Conservation (phyloP, 2,797 vertebrate species). For the Lithobates sylvaticus region DNA sequence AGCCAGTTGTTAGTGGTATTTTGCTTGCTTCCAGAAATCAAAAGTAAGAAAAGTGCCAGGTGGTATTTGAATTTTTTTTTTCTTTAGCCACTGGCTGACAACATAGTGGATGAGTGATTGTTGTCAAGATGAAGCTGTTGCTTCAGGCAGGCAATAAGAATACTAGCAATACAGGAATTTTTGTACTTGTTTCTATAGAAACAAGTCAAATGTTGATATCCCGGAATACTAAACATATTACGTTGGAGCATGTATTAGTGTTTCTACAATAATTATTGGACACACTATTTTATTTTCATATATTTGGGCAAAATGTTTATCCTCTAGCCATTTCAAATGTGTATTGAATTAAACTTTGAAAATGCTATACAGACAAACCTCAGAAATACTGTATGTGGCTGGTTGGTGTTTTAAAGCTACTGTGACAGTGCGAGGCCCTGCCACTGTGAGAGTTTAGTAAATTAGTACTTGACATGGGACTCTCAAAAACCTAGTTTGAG, state of each 20-base stretch:
- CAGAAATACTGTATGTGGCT: no score
- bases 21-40: constrained; percentile 41
- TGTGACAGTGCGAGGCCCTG: no score
- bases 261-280: constrained; percentile 13
- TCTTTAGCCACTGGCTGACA: constrained; percentile 56
- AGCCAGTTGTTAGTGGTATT: background rate
- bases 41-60: constrained; percentile 57
- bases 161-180: constrained; percentile 49
- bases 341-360: background rate
- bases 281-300: background rate
- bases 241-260: constrained; percentile 29
- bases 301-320: background rate
- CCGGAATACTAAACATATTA: constrained; percentile 39
- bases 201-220: constrained; percentile 53
- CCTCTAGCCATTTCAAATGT: background rate
- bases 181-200: constrained; percentile 65
- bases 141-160: constrained; percentile 55
- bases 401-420: no score
- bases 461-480: no score
- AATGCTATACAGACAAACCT: no score
- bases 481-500: no score
- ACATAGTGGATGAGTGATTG: constrained; percentile 57
- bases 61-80: constrained; percentile 57
- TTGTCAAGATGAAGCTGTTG: constrained; percentile 62
- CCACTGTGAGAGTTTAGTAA: no score